phyloP scores from a whole-genome alignment of 2,113 vertebrate species.

The Notothenia coriiceps region DNA sequence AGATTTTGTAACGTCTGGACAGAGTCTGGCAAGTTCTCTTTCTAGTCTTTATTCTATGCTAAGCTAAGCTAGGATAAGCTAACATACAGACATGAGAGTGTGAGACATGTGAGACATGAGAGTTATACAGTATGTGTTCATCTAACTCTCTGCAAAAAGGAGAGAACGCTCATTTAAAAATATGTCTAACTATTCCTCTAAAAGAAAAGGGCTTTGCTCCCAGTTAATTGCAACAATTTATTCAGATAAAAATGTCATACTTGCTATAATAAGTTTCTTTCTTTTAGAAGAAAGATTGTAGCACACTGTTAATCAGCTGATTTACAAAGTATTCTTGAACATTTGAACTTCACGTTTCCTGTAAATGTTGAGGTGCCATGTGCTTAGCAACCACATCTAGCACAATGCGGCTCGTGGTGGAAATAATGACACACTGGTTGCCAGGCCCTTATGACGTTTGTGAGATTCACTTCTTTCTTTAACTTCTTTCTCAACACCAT shows the following conservation, averaged over 20 bases:
- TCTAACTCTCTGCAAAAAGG: background rate
- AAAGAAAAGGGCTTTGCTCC: background rate
- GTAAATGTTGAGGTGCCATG: slow-evolving; percentile 41
- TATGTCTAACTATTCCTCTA: background rate
- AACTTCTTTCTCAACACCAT: slow-evolving; percentile 40
- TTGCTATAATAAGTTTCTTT: background rate
- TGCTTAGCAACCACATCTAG: slow-evolving; percentile 45
- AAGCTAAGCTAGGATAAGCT: background rate
- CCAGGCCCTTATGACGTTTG: slow-evolving; percentile 24
- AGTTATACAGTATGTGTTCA: background rate
- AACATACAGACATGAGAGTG: background rate
- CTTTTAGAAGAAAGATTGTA: background rate
- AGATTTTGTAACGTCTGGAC: background rate
- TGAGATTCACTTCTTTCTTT: slow-evolving; percentile 37
- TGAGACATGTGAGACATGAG: too few relatives aligned
- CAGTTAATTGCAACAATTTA: background rate
- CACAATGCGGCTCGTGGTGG: background rate
- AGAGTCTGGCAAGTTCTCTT: background rate
- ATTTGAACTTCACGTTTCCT: slow-evolving; percentile 39
- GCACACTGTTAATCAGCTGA: slow-evolving; percentile 8
- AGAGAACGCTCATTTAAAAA: background rate
- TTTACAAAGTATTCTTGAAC: slow-evolving; percentile 1
- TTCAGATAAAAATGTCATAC: background rate
- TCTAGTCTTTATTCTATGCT: background rate
- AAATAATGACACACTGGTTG: slow-evolving; percentile 39